phyloP scores from a whole-genome alignment of 92 coral and sea anemone genomes.

The Umimayanthus kanabou region DNA sequence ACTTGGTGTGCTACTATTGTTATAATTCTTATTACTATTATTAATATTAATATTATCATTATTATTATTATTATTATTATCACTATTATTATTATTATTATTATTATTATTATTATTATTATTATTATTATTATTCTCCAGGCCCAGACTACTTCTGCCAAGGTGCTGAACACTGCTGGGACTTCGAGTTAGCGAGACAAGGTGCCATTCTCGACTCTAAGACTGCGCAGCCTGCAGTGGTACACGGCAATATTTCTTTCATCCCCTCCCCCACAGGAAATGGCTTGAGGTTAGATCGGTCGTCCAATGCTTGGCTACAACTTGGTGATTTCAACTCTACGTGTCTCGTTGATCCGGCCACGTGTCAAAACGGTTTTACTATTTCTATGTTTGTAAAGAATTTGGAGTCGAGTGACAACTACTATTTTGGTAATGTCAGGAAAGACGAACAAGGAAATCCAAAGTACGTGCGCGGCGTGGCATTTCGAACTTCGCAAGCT shows the following conservation, averaged over 20 bases:
- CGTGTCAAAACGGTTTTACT: constrained; percentile 26
- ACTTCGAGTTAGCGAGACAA: constrained; percentile 30
- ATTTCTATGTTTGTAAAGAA: constrained; percentile 38
- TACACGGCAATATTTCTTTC: not conserved
- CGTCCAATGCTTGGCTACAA: not conserved
- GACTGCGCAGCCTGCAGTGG: constrained; percentile 17
- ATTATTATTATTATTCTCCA: not conserved
- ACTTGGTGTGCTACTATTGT: too few relatives aligned
- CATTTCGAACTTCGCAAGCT: not conserved
- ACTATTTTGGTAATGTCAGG: constrained; percentile 32
- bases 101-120: too few relatives aligned
- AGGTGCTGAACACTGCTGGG: constrained; percentile 40
- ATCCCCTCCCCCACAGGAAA: constrained; percentile 35
- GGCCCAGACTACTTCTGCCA: constrained; percentile 37
- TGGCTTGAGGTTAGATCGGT: constrained; percentile 1
- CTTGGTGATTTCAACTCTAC: constrained; percentile 17
- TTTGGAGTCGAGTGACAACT: not conserved
- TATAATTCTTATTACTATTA: too few relatives aligned
- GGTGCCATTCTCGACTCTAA: constrained; percentile 34
- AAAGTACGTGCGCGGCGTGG: constrained; percentile 17
- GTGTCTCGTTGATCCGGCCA: constrained; percentile 40
- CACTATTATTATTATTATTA: too few relatives aligned
- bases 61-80: too few relatives aligned
- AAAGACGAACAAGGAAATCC: not conserved
- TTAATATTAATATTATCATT: too few relatives aligned